Percentiles rank a stretch among this genome's conserved stretches.
phyloP scores from a whole-genome alignment of 2,888 invertebrate species.

The Ectemnius continuus region DNA sequence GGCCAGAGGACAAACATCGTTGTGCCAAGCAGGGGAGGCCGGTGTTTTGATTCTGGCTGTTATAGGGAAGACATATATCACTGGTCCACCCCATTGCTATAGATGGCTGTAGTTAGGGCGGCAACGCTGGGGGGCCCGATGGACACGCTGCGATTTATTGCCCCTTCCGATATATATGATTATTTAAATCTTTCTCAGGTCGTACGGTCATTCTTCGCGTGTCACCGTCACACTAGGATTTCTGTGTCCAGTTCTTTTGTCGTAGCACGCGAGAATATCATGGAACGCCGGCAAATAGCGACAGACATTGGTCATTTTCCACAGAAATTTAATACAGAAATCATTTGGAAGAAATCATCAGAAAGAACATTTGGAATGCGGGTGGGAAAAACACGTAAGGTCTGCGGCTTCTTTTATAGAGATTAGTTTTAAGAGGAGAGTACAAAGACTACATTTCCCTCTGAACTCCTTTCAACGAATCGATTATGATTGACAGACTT shows the following conservation, averaged over 20 bases:
- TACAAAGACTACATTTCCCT: constrained; percentile 34
- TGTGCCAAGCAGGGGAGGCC: constrained; percentile 47
- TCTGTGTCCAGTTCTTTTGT: background rate
- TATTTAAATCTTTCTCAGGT: constrained; percentile 67
- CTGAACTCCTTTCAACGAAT: too few relatives aligned
- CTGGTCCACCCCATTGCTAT: constrained; percentile 66
- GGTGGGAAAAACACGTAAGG: background rate
- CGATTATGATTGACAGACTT: too few relatives aligned
- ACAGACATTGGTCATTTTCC: background rate
- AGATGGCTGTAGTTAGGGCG: constrained; percentile 70
- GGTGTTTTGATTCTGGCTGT: constrained; percentile 76
- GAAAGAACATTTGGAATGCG: background rate
- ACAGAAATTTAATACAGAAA: background rate
- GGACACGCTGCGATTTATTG: constrained; percentile 71
- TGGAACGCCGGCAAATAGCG: background rate
- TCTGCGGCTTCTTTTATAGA: constrained; percentile 43
- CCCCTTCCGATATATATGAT: constrained; percentile 67
- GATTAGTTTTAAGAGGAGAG: constrained; percentile 48
- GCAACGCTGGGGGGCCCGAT: constrained; percentile 59
- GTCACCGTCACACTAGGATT: background rate
- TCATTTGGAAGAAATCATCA: too few relatives aligned
- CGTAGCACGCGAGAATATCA: background rate
- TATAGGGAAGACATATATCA: constrained; percentile 76
- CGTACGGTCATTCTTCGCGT: constrained; percentile 33
- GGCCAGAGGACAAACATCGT: constrained; percentile 64